A percentile compares a stretch with the other conserved stretches of the same genome.
Evolutionary conservation across 1,140 invertebrate species (phyloP).

Genomic region (Psilanteris sp.): DNA sequence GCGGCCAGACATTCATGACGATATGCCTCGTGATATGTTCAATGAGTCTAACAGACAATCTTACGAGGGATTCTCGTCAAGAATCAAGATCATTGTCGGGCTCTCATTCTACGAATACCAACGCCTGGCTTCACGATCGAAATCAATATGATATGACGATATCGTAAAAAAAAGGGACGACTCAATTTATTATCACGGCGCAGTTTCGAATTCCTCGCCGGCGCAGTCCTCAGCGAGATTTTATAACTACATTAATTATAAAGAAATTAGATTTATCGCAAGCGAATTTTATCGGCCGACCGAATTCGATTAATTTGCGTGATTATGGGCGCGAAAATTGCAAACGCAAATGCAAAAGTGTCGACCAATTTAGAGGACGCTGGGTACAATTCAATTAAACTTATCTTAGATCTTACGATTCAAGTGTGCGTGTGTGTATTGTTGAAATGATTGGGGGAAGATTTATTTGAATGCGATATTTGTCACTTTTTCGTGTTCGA

Average conservation of each 20-base stretch:
- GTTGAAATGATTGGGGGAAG: too few species aligned
- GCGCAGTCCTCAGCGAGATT: slow-evolving; percentile 30
- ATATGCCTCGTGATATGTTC: slow-evolving; percentile 54
- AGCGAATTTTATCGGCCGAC: slow-evolving; percentile 7
- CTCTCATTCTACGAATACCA: slow-evolving; percentile 57
- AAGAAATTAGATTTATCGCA: slow-evolving; percentile 40
- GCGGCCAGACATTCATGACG: slow-evolving; percentile 35
- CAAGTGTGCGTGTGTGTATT: too few species aligned
- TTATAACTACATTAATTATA: slow-evolving; percentile 51
- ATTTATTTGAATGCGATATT: too few species aligned
- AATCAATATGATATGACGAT: slow-evolving; percentile 61
- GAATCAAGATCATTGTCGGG: slow-evolving; percentile 41
- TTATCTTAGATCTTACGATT: too few species aligned
- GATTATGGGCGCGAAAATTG: neutral
- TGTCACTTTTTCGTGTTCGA: too few species aligned
- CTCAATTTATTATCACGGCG: slow-evolving; percentile 59
- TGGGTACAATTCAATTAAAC: too few species aligned
- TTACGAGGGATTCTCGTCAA: slow-evolving; percentile 45
- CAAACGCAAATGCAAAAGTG: too few species aligned
- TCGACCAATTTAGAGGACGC: too few species aligned
- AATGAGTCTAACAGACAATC: slow-evolving; percentile 44
- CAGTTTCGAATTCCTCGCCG: slow-evolving; percentile 30
- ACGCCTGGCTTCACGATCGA: slow-evolving; percentile 53
- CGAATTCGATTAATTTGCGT: slow-evolving; percentile 15
- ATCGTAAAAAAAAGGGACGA: slow-evolving; percentile 56